Conservation (phyloP, 2,888 invertebrate genomes). For the Phorcus lineatus region DNA sequence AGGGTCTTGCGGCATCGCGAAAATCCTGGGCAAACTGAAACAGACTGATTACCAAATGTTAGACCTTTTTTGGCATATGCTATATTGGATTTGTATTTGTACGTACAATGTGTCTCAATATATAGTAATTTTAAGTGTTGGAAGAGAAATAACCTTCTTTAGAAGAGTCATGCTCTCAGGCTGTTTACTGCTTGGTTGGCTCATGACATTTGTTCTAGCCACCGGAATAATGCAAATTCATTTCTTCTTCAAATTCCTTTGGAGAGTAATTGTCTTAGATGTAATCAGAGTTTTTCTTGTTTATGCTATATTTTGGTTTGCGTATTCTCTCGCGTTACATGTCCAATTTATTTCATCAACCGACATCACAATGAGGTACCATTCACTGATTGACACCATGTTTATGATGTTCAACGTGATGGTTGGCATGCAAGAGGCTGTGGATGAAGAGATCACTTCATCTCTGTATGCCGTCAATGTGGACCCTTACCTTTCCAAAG, state of each 20-base stretch:
- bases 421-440: slow-evolving; percentile 66
- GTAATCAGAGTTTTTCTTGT: slow-evolving; percentile 63
- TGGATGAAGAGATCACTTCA: slow-evolving; percentile 52
- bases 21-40: neutral
- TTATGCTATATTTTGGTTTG: slow-evolving; percentile 66
- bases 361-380: slow-evolving; percentile 42
- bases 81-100: slow-evolving; percentile 32
- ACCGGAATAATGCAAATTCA: slow-evolving; percentile 66
- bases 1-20: too few relatives aligned
- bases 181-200: slow-evolving; percentile 66
- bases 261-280: slow-evolving; percentile 66
- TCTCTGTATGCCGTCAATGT: slow-evolving; percentile 48
- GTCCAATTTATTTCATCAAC: slow-evolving; percentile 57
- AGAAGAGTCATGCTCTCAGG: slow-evolving; percentile 61
- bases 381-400: slow-evolving; percentile 52
- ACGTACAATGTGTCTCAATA: slow-evolving; percentile 51
- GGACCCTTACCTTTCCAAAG: slow-evolving; percentile 44
- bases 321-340: slow-evolving; percentile 67
- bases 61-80: neutral
- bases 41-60: neutral
- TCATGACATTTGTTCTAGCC: slow-evolving; percentile 65
- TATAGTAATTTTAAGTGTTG: slow-evolving; percentile 55
- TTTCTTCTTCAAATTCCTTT: slow-evolving; percentile 67
- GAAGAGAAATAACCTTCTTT: slow-evolving; percentile 41
- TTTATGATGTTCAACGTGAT: slow-evolving; percentile 68